A percentile compares a stretch with the other conserved stretches of the same genome.
phyloP scores from a whole-genome alignment of 1,140 invertebrate genomes.

The Babylonia areolata region DNA sequence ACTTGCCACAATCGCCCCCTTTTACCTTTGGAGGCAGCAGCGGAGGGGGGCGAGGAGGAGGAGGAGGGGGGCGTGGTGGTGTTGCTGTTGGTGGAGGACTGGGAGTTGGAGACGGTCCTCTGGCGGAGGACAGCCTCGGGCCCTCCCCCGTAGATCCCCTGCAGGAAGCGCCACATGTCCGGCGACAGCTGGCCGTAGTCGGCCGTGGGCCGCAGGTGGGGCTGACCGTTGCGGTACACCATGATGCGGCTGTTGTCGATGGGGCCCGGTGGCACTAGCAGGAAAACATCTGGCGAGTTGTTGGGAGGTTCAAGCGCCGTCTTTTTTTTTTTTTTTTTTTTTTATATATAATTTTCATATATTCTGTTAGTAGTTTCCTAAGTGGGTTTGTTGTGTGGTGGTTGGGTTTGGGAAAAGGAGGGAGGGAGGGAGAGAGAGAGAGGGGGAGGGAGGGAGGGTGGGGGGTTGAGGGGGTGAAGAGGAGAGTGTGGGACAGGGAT shows the following conservation, averaged over 20 bases:
- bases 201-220: slow-evolving; percentile 79
- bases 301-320: too few relatives aligned
- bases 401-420: too few relatives aligned
- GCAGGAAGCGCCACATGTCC: slow-evolving; percentile 90
- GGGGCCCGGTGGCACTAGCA: slow-evolving; percentile 85
- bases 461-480: too few relatives aligned
- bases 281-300: slow-evolving; percentile 29
- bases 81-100: background rate
- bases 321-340: too few relatives aligned
- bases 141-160: slow-evolving; percentile 89
- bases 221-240: slow-evolving; percentile 79
- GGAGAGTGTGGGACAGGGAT: too few relatives aligned
- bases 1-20: too few relatives aligned
- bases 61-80: background rate
- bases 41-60: background rate
- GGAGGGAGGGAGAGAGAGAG: too few relatives aligned
- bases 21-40: background rate
- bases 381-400: too few relatives aligned
- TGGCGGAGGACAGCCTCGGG: slow-evolving; percentile 79
- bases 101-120: slow-evolving; percentile 25
- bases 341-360: too few relatives aligned
- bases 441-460: too few relatives aligned
- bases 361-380: too few relatives aligned
- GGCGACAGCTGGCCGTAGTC: slow-evolving; percentile 90
- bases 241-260: slow-evolving; percentile 89